A percentile compares a stretch with the other conserved stretches of the same genome.
These are phyloP conservation scores for Abramis brama DNA, from an alignment of 2,113 vertebrate genomes.

Conservation along the genomic window DNA sequence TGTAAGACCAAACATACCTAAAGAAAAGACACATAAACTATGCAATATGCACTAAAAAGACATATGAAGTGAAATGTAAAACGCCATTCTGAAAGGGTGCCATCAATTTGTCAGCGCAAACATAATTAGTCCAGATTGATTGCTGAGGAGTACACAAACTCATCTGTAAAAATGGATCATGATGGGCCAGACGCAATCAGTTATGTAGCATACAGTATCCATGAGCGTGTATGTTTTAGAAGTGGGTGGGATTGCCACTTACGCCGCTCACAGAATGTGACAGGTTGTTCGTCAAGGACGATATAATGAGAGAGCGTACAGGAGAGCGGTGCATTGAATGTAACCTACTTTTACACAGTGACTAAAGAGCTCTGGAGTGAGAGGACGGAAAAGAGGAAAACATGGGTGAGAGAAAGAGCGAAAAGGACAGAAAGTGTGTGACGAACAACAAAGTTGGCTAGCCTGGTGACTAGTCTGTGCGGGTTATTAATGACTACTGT, in stretches of 20 bases:
- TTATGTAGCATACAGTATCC: background rate
- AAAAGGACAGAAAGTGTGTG: conserved; percentile 13
- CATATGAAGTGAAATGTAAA: background rate
- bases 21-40: background rate
- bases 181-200: conserved; percentile 13
- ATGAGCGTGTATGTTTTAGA: conserved; percentile 34
- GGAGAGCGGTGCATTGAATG: conserved; percentile 6
- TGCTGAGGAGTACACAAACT: conserved; percentile 17
- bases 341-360: conserved; percentile 49
- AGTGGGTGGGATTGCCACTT: conserved; percentile 27
- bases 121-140: conserved; percentile 37
- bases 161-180: conserved; percentile 11
- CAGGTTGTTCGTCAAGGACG: conserved; percentile 47
- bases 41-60: background rate
- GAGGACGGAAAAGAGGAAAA: background rate
- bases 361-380: conserved; percentile 9
- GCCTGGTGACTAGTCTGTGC: conserved; percentile 1
- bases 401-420: conserved; percentile 2
- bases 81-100: background rate
- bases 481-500: conserved; percentile 19
- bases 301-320: conserved; percentile 20
- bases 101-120: conserved; percentile 8
- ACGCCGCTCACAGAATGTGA: conserved; percentile 40
- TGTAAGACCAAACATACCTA: background rate
- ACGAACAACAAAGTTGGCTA: background rate